Conservation (phyloP, 2,797 vertebrate species). For the Lithobates pipiens region DNA sequence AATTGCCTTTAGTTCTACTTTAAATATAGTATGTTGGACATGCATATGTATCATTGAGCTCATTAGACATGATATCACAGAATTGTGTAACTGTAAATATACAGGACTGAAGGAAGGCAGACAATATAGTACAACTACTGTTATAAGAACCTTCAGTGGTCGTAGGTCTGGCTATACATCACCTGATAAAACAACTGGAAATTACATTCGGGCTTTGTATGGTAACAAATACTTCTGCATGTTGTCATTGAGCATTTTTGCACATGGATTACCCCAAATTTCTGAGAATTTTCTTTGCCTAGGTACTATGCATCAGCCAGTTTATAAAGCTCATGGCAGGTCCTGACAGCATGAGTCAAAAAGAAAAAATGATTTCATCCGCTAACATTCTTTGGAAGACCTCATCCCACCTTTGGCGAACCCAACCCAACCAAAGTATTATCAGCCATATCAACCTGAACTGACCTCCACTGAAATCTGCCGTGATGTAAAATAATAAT, state of each 20-base stretch:
- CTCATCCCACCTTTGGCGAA: neutral
- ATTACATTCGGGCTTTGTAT: too few species aligned
- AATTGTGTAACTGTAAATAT: neutral
- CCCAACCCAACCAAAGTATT: constrained; percentile 6
- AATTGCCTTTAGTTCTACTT: too few species aligned
- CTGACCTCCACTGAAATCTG: neutral
- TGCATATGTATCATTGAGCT: constrained; percentile 14
- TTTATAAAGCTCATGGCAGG: too few species aligned
- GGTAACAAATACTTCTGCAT: too few species aligned
- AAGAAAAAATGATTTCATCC: too few species aligned
- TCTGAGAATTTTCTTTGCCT: too few species aligned
- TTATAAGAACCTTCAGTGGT: neutral
- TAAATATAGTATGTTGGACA: constrained; percentile 3
- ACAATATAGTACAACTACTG: neutral
- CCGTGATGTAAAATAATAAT: neutral
- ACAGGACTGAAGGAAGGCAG: neutral
- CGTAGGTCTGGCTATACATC: neutral
- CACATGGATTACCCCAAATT: neutral
- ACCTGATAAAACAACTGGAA: too few species aligned
- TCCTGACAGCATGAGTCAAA: too few species aligned
- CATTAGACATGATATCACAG: constrained; percentile 3
- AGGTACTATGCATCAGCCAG: too few species aligned
- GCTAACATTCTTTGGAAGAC: too few species aligned
- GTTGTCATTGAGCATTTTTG: neutral
- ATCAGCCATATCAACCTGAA: constrained; percentile 1